Evolutionary conservation across 2,888 invertebrate species (phyloP).

Genomic region (Tenthredo notha): DNA sequence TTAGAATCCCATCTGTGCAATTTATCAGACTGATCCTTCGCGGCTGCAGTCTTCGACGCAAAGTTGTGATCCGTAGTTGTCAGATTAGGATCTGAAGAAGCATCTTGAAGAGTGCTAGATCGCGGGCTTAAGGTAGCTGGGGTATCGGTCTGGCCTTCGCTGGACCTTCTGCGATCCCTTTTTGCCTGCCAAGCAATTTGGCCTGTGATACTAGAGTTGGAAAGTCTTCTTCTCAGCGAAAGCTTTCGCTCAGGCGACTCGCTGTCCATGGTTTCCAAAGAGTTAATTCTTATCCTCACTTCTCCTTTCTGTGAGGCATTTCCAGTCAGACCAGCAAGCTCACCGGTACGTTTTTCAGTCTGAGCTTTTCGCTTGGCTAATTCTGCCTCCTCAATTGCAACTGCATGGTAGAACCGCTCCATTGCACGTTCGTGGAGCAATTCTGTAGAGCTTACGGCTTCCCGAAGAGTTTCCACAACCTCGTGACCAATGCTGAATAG

Average conservation of each 20-base stretch:
- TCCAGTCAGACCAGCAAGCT: constrained; percentile 68
- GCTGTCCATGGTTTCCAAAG: constrained; percentile 79
- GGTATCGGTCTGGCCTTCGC: constrained; percentile 71
- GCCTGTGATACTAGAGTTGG: constrained; percentile 77
- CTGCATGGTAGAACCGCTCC: constrained; percentile 90
- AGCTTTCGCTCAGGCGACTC: constrained; percentile 78
- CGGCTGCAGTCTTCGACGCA: constrained; percentile 23
- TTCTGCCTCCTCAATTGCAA: constrained; percentile 87
- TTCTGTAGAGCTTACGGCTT: constrained; percentile 91
- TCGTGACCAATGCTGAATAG: constrained; percentile 82
- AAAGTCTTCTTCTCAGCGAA: constrained; percentile 79
- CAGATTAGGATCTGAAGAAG: constrained; percentile 73
- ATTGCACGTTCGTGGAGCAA: constrained; percentile 90
- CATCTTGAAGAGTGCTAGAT: constrained; percentile 54
- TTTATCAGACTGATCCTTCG: constrained; percentile 39
- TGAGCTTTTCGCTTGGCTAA: constrained; percentile 64
- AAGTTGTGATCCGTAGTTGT: constrained; percentile 59
- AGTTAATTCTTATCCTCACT: constrained; percentile 80
- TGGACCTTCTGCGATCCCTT: constrained; percentile 69
- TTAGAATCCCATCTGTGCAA: constrained; percentile 63
- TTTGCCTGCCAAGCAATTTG: constrained; percentile 71
- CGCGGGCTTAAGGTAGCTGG: constrained; percentile 59
- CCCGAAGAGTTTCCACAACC: constrained; percentile 81
- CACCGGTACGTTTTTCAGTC: constrained; percentile 70
- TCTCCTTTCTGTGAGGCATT: constrained; percentile 56